Percentiles rank a stretch among this genome's conserved stretches.
phyloP scores from a whole-genome alignment of 2,888 invertebrate species.

The Drosophila hawaiiensis region DNA sequence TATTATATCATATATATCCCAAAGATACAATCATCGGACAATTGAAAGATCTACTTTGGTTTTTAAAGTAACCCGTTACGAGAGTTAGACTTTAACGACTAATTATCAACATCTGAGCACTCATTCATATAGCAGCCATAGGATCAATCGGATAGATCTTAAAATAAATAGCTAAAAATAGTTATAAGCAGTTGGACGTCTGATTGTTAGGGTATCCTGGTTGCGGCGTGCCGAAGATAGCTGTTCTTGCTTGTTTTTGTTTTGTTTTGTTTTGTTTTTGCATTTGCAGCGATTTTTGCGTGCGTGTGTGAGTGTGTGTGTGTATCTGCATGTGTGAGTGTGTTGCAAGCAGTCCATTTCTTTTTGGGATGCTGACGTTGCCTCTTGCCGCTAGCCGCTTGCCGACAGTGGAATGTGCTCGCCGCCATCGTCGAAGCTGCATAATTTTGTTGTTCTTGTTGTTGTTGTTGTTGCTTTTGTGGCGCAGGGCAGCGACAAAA shows the following conservation, averaged over 20 bases:
- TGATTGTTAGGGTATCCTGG: background rate
- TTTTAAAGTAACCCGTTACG: rapidly evolving
- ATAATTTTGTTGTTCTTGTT: constrained; percentile 56
- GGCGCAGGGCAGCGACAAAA: constrained; percentile 80
- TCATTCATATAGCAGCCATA: background rate
- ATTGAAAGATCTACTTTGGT: background rate
- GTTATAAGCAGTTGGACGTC: background rate
- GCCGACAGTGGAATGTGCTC: constrained; percentile 60
- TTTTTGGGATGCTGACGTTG: constrained; percentile 74
- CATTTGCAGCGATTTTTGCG: constrained; percentile 58
- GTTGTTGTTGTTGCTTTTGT: constrained; percentile 31
- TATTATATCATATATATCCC: background rate
- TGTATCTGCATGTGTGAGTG: constrained; percentile 17
- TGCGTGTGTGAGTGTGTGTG: constrained; percentile 5
- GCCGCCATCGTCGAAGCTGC: constrained; percentile 62
- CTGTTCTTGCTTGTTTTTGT: constrained; percentile 21
- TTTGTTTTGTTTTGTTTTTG: constrained; percentile 45
- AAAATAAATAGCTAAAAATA: background rate
- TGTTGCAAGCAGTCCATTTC: constrained; percentile 71
- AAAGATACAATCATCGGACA: background rate
- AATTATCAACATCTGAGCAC: background rate
- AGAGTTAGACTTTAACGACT: background rate
- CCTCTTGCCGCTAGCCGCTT: constrained; percentile 24
- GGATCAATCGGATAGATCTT: background rate
- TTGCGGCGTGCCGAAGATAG: background rate